These are phyloP conservation scores for Nomada ferruginata DNA, from an alignment of 2,888 invertebrate genomes.

Conservation along the genomic window DNA sequence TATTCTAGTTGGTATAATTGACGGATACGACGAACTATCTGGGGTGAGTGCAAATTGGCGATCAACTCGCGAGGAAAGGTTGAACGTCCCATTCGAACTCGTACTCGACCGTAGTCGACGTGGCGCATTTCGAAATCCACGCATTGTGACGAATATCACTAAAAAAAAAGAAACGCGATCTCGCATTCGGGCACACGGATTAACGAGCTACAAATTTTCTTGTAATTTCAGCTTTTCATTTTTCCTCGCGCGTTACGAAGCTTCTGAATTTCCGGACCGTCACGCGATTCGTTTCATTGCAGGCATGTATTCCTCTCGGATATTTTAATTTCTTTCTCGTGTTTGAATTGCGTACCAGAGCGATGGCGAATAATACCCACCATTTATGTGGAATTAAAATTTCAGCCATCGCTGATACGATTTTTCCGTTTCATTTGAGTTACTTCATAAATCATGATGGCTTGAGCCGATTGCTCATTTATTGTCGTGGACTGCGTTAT, in stretches of 20 bases:
- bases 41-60: neutral
- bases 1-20: no score
- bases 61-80: neutral
- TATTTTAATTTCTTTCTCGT: neutral
- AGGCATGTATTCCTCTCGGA: neutral
- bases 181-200: neutral
- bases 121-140: constrained; percentile 25
- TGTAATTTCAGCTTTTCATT: neutral
- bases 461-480: neutral
- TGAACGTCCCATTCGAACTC: neutral
- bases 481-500: neutral
- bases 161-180: neutral
- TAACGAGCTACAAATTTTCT: constrained; percentile 13
- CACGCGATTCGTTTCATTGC: neutral
- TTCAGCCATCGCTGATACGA: neutral
- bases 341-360: no score
- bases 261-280: neutral
- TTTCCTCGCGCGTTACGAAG: neutral
- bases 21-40: no score
- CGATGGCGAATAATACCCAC: neutral
- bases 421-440: constrained; percentile 7
- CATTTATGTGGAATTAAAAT: neutral
- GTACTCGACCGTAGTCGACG: constrained; percentile 11
- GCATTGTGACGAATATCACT: constrained; percentile 7
- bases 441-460: neutral